phyloP scores from a whole-genome alignment of 2,113 vertebrate genomes.

The Reinhardtius hippoglossoides region DNA sequence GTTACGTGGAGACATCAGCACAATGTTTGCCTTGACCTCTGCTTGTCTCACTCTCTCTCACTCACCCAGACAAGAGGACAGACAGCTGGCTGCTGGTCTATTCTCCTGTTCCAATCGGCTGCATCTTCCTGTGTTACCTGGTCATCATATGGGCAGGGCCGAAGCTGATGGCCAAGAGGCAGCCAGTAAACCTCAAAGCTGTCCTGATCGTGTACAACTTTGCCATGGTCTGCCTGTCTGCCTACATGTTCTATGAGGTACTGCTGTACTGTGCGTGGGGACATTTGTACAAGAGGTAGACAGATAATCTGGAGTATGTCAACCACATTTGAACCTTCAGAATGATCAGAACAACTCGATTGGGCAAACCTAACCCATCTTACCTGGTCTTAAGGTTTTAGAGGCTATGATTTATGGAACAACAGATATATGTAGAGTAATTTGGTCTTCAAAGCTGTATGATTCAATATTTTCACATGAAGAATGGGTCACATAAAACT shows the following conservation, averaged over 20 bases:
- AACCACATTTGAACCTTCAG: not conserved
- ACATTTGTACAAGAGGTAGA: not conserved
- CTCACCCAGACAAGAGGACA: slow-evolving; percentile 78
- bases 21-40: no score
- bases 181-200: slow-evolving; percentile 65
- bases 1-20: not conserved
- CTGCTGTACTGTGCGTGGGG: not conserved
- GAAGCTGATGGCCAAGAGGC: slow-evolving; percentile 22
- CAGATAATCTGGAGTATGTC: not conserved
- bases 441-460: no score
- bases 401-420: no score
- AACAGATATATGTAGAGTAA: no score
- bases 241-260: slow-evolving; percentile 83
- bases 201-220: slow-evolving; percentile 72
- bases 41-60: not conserved
- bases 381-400: no score
- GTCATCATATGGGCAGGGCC: slow-evolving; percentile 69
- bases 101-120: slow-evolving; percentile 67
- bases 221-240: slow-evolving; percentile 70
- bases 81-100: slow-evolving; percentile 72
- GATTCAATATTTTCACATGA: no score
- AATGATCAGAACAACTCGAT: not conserved
- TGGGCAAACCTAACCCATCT: no score
- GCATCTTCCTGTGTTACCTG: slow-evolving; percentile 74
- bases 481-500: no score